Evolutionary conservation across 2,888 invertebrate genomes (phyloP), one percentile per base, ranked within the genome.

Genomic region (Trisateles emortualis): DNA sequence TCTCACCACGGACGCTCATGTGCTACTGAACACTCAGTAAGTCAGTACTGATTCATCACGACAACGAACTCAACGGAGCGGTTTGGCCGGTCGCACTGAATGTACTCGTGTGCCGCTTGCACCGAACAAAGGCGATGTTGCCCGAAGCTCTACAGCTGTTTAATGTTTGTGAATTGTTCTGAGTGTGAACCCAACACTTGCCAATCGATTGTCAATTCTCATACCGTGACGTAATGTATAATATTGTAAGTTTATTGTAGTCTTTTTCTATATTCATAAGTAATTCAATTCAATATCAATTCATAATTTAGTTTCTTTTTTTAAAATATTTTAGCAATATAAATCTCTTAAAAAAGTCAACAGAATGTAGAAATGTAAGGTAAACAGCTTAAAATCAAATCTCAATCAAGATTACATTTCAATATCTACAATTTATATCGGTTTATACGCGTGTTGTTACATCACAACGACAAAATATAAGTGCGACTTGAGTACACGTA

Each of bases 111-210:
- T 61, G 64, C 55, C 66, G 57, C 59, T 61, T 62, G 57, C 70
- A 59, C 64, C 85, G 88, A 86, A 87, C 87, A 87, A 86, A 88
- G 86, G 65, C 88, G 84, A 81, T 57, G 57, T 40, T 55, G 61
- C 69, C 81, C 86, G 86, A 88, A 74, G 64, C 69, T 64, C 70
- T 76, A 88, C 91, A 92, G 91, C 91, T 92, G 91, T 92, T 91
- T 84, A 81, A 83, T 90, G 87, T 90, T 90, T 90, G 84, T 87
- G n/a, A n/a, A n/a, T n/a, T n/a, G n/a, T n/a, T n/a, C n/a, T n/a
- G n/a, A n/a, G n/a, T n/a, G n/a, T n/a, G 85, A 84, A 83, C 76
- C 71, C 76, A 73, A 83, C 78, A 79, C 78, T 74, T 74, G 76
- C 76, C 74, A 84, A 89, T 89, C 88, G 90, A 90, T 88, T 82